Percentiles rank a stretch among this genome's conserved stretches.
Conservation (phyloP, 2,797 vertebrate species). For the Diceros bicornis region DNA sequence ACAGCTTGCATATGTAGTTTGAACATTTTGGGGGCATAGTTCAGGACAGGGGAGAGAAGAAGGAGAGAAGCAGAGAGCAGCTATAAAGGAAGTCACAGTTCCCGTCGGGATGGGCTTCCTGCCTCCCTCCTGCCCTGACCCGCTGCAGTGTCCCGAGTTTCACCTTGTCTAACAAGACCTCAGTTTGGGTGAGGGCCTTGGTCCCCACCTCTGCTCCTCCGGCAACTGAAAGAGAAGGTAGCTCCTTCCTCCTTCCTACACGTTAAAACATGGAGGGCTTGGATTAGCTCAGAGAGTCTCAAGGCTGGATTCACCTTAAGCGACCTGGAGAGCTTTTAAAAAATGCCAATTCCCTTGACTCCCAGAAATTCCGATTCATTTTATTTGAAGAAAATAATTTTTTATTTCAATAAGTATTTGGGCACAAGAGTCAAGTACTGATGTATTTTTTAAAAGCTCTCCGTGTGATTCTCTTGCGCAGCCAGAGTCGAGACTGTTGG, state of each 20-base stretch:
- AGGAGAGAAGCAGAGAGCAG: neutral
- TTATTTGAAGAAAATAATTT: neutral
- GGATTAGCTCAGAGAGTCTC: neutral
- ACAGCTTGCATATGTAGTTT: neutral
- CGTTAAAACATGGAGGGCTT: neutral
- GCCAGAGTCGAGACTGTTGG: neutral
- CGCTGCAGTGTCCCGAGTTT: neutral
- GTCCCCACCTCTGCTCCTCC: neutral
- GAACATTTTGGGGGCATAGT: neutral
- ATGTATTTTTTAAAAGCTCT: neutral
- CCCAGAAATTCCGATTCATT: conserved; percentile 19
- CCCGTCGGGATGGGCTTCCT: neutral
- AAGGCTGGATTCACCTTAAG: neutral
- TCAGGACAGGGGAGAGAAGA: neutral
- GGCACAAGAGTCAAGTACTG: neutral
- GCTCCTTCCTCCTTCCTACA: neutral
- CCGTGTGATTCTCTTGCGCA: neutral
- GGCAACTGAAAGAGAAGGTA: neutral
- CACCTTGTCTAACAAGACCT: neutral
- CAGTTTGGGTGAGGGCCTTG: neutral
- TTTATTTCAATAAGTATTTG: neutral
- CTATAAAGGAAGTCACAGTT: neutral
- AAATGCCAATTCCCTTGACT: neutral
- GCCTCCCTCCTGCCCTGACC: neutral
- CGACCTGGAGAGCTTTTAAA: neutral